phyloP scores from a whole-genome alignment of 1,140 invertebrate species.

The Magallana ariakensis region DNA sequence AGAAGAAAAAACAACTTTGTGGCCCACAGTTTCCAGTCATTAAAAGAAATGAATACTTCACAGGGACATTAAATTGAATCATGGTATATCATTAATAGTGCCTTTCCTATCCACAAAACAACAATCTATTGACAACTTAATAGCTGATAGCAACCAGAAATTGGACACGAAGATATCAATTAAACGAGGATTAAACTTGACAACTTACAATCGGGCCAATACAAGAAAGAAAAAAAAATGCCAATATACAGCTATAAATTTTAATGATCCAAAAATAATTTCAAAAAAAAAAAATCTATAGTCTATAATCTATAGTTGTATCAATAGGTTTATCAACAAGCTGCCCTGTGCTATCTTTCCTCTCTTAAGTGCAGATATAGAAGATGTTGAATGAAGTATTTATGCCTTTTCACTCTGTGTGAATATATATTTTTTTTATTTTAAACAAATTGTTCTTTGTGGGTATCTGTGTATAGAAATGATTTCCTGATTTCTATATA shows the following conservation, averaged over 20 bases:
- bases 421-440: not conserved
- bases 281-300: conserved; percentile 6
- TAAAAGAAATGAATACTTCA: not conserved
- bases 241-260: not conserved
- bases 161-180: not conserved
- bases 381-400: conserved; percentile 10
- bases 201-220: not conserved
- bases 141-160: not conserved
- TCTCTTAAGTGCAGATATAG: not conserved
- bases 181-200: conserved; percentile 10
- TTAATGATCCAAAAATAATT: not conserved
- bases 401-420: not conserved
- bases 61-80: not conserved
- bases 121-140: not conserved
- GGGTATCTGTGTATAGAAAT: not conserved
- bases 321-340: not conserved
- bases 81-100: not conserved
- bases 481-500: not conserved
- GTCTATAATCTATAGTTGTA: too few relatives aligned
- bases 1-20: not conserved
- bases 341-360: not conserved
- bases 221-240: not conserved
- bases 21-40: not conserved
- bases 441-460: conserved; percentile 23
- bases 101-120: not conserved